Evolutionary conservation across 2,888 invertebrate species (phyloP).

Genomic region (Helicoverpa assulta): DNA sequence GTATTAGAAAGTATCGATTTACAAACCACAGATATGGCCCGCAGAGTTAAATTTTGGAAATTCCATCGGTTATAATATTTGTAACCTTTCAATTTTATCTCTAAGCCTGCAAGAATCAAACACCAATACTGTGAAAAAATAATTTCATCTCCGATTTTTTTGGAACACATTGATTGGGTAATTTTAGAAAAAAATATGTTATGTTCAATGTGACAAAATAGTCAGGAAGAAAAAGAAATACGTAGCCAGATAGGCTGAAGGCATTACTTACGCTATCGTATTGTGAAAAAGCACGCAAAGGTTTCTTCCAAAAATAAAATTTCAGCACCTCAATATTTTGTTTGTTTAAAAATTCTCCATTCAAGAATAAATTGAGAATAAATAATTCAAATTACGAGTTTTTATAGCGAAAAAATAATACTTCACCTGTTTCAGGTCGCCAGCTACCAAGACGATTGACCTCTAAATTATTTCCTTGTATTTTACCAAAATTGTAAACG

Average conservation of each 20-base stretch:
- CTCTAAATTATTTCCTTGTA: constrained; percentile 81
- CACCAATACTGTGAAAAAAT: background rate
- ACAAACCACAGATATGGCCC: constrained; percentile 80
- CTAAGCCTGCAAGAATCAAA: constrained; percentile 72
- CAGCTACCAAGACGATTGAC: constrained; percentile 71
- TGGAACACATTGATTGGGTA: background rate
- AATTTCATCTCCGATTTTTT: background rate
- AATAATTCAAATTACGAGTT: too few species aligned
- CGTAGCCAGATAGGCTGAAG: background rate
- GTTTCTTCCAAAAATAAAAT: background rate
- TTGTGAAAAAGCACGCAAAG: background rate
- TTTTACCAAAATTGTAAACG: constrained; percentile 82
- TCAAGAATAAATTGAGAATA: too few species aligned
- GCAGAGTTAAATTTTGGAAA: constrained; percentile 83
- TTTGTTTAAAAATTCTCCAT: too few species aligned
- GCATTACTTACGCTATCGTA: background rate
- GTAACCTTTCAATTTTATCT: constrained; percentile 69
- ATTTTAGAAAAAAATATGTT: background rate
- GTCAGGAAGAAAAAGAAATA: background rate
- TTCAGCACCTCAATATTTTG: too few species aligned
- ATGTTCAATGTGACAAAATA: background rate
- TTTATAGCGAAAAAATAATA: too few species aligned
- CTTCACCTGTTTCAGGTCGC: constrained; percentile 68
- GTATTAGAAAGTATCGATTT: background rate
- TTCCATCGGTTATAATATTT: constrained; percentile 85